A percentile compares a stretch with the other conserved stretches of the same genome.
These are phyloP conservation scores for Liolophura sinensis DNA, from an alignment of 1,140 invertebrate species.

Conservation along the genomic window DNA sequence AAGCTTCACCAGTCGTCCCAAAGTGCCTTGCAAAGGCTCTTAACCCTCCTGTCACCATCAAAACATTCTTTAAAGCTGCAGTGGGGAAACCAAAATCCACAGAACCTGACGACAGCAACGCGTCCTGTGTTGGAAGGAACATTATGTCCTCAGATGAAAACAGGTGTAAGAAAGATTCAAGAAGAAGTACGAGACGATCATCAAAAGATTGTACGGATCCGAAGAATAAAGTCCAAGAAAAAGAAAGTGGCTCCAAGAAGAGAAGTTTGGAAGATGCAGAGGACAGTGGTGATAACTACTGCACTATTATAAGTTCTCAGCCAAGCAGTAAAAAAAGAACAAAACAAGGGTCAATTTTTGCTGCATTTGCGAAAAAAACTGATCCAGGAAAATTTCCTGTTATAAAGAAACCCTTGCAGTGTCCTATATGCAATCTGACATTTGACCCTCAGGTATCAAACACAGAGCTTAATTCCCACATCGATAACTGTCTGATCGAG, in stretches of 20 bases:
- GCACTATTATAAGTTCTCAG: slow-evolving; percentile 4
- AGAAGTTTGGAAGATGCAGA: slow-evolving; percentile 10
- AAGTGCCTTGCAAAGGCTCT: slow-evolving; percentile 39
- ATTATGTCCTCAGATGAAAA: background rate
- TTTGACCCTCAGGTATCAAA: slow-evolving; percentile 36
- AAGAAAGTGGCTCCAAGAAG: slow-evolving; percentile 11
- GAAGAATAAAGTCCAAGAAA: background rate
- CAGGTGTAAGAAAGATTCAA: background rate
- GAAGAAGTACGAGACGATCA: background rate
- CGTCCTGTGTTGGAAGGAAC: background rate
- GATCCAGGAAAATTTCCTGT: slow-evolving; percentile 16
- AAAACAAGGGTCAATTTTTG: slow-evolving; percentile 33
- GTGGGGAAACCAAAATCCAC: slow-evolving; percentile 1
- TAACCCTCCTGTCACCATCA: slow-evolving; percentile 46
- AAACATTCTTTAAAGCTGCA: slow-evolving; percentile 46
- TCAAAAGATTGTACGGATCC: background rate
- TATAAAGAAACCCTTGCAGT: slow-evolving; percentile 14
- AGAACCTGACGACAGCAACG: background rate
- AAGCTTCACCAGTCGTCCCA: slow-evolving; percentile 29
- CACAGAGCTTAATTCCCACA: slow-evolving; percentile 44
- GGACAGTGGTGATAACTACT: background rate
- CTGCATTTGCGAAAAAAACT: slow-evolving; percentile 29
- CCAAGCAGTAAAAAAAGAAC: slow-evolving; percentile 14
- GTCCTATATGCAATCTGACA: slow-evolving; percentile 40
- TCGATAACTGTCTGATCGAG: slow-evolving; percentile 51